Percentiles rank a stretch among this genome's conserved stretches.
Conservation (phyloP, 2,797 vertebrate genomes). For the Crocodylus rhombifer region DNA sequence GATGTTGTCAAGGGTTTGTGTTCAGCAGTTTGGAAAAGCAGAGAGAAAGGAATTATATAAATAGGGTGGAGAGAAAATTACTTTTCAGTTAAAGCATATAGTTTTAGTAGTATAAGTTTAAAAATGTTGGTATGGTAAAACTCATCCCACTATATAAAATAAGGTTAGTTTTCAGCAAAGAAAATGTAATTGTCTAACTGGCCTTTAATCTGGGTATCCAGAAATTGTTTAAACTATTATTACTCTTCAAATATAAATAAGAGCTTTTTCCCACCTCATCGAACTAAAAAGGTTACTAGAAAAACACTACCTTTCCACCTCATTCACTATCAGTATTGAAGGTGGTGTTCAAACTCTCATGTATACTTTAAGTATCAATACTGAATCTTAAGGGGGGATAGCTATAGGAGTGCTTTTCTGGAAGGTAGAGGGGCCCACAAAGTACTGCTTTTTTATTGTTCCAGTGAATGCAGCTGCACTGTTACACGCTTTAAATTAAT, state of each 20-base stretch:
- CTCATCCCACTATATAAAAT: not conserved
- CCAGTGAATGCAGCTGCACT: not conserved
- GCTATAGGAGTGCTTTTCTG: not conserved
- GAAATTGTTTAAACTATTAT: not conserved
- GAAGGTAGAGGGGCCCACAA: not conserved
- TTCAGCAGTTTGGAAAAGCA: not conserved
- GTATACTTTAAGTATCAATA: not conserved
- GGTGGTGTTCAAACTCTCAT: not conserved
- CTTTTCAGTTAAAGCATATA: not conserved
- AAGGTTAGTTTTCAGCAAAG: not conserved
- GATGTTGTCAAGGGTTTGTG: not conserved
- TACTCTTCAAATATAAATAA: not conserved
- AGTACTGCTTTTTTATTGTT: not conserved
- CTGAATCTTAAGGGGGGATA: not conserved
- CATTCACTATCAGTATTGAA: not conserved
- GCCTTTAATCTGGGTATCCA: not conserved
- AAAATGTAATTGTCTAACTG: not conserved
- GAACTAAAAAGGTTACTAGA: not conserved
- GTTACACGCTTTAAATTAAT: not conserved
- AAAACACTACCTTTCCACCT: not conserved
- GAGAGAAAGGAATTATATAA: not conserved
- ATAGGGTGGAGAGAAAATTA: not conserved
- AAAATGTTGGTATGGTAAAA: not conserved
- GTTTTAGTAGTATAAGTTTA: not conserved
- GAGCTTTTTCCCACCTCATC: not conserved